These are phyloP conservation scores for Apis cerana DNA, from an alignment of 1,140 invertebrate species.

Conservation along the genomic window DNA sequence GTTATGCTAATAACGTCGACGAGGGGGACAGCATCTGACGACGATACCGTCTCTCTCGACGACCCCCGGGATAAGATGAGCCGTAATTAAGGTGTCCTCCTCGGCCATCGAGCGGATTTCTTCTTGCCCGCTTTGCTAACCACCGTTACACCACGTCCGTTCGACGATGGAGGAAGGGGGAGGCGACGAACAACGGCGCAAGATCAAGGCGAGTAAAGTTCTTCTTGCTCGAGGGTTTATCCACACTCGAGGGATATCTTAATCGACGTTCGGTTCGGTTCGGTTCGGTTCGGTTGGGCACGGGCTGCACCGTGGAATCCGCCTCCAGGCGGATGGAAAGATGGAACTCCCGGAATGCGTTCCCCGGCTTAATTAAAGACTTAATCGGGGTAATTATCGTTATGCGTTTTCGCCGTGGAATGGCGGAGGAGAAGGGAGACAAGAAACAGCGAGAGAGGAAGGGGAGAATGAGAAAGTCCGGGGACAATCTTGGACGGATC, in stretches of 20 bases:
- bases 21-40: constrained; percentile 42
- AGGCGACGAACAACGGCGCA: constrained; percentile 20
- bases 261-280: constrained; percentile 38
- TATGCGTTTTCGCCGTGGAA: constrained; percentile 34
- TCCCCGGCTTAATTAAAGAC: constrained; percentile 38
- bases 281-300: too few species aligned
- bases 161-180: constrained; percentile 14
- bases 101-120: not conserved
- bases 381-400: constrained; percentile 45
- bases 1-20: constrained; percentile 62
- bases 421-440: constrained; percentile 5
- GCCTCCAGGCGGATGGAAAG: constrained; percentile 4
- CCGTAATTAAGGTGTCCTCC: constrained; percentile 56
- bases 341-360: constrained; percentile 43
- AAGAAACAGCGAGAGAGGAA: not conserved
- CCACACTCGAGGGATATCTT: constrained; percentile 42
- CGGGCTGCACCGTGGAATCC: constrained; percentile 16
- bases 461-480: not conserved
- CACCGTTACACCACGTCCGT: not conserved
- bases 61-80: constrained; percentile 56
- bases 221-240: not conserved
- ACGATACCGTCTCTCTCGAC: constrained; percentile 52
- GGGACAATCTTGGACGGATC: not conserved
- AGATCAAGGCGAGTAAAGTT: constrained; percentile 23
- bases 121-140: not conserved